phyloP scores from a whole-genome alignment of 2,888 invertebrate species.

The Cheiracanthium punctorium region DNA sequence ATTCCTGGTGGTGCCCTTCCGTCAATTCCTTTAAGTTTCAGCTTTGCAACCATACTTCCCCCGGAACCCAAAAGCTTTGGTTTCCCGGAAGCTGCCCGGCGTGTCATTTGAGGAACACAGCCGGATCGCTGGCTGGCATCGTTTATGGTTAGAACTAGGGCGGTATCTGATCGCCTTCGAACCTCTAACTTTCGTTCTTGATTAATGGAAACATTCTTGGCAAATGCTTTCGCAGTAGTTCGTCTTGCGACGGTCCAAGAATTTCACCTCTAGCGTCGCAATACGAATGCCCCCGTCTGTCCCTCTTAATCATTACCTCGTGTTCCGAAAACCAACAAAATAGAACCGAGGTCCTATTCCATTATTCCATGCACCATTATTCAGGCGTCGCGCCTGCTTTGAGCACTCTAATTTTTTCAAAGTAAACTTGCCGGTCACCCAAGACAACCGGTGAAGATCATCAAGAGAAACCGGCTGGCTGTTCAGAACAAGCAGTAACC shows the following conservation, averaged over 20 bases:
- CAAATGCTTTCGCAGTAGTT: conserved; percentile 83
- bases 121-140: conserved; percentile 82
- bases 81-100: conserved; percentile 80
- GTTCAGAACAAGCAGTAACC: too few relatives aligned
- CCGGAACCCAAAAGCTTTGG: conserved; percentile 77
- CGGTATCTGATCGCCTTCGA: conserved; percentile 84
- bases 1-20: conserved; percentile 85
- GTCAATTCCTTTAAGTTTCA: conserved; percentile 79
- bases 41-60: conserved; percentile 72
- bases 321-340: conserved; percentile 37
- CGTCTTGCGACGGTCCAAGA: conserved; percentile 81
- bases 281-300: conserved; percentile 74
- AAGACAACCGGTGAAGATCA: conserved; percentile 49
- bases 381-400: conserved; percentile 41
- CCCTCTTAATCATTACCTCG: too few relatives aligned
- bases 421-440: conserved; percentile 48
- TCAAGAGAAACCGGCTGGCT: conserved; percentile 63
- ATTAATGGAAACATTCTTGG: conserved; percentile 83
- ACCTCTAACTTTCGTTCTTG: conserved; percentile 83
- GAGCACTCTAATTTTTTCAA: conserved; percentile 47
- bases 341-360: conserved; percentile 54
- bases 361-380: conserved; percentile 52
- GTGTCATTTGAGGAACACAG: conserved; percentile 80
- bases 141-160: conserved; percentile 82
- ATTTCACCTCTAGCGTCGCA: conserved; percentile 80